Conservation (phyloP, 2,113 vertebrate genomes). For the Phalacrocorax carbo region DNA sequence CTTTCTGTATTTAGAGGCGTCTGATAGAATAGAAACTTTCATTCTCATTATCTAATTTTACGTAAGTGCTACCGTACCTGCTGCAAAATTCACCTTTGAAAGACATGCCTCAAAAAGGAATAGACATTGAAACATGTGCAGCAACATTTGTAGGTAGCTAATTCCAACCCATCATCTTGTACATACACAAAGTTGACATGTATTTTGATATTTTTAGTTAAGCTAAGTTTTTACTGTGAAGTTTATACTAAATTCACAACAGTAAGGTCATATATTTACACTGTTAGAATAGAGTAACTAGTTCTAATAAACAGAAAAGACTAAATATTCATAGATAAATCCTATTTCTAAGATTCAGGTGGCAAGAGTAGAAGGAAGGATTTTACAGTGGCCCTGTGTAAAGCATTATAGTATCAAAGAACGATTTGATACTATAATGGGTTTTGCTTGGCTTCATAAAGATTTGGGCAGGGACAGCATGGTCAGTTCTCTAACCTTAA, state of each 20-base stretch:
- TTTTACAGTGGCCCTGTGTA: background rate
- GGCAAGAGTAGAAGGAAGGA: background rate
- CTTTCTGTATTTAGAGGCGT: background rate
- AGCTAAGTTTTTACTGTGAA: background rate
- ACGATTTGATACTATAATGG: too few relatives aligned
- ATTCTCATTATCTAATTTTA: background rate
- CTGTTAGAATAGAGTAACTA: background rate
- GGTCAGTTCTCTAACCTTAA: background rate
- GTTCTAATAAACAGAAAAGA: background rate
- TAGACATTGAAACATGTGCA: background rate
- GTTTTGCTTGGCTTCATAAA: background rate
- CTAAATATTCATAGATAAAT: background rate
- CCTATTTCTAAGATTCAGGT: background rate
- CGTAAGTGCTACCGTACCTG: background rate
- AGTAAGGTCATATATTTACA: conserved; percentile 2
- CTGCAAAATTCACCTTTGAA: background rate
- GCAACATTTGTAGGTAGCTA: background rate
- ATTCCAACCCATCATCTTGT: background rate
- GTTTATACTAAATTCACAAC: background rate
- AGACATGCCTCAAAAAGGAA: background rate
- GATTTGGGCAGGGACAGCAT: background rate
- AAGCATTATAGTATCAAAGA: background rate
- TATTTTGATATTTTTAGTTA: conserved; percentile 15
- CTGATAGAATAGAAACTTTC: background rate
- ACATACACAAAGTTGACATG: background rate